Evolutionary conservation across 1,140 invertebrate genomes (phyloP).

Genomic region (Drosophila sucinea): DNA sequence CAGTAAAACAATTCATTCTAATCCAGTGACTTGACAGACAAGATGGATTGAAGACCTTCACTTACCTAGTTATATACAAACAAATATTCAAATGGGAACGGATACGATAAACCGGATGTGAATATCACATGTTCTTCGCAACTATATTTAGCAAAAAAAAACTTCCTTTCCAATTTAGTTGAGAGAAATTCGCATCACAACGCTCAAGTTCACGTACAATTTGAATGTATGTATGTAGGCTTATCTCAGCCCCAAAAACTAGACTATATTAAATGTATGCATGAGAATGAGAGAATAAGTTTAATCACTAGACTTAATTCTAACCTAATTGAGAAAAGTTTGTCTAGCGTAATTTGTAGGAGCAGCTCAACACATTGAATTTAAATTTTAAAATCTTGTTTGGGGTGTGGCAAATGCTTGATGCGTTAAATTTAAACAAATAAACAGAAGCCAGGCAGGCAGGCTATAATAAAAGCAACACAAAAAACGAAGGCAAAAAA

Average conservation of each 20-base stretch:
- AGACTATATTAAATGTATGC: background rate
- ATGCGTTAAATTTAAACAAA: constrained; percentile 79
- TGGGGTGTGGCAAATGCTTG: constrained; percentile 32
- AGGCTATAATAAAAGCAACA: constrained; percentile 64
- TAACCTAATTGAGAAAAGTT: constrained; percentile 12
- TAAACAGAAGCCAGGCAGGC: constrained; percentile 65
- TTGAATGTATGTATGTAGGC: background rate
- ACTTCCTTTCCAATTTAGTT: background rate
- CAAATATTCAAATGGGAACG: too few species aligned
- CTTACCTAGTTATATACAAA: too few species aligned
- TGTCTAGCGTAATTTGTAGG: constrained; percentile 3
- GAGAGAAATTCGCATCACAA: background rate
- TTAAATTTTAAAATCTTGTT: constrained; percentile 6
- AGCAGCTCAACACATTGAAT: constrained; percentile 9
- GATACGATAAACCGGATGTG: too few species aligned
- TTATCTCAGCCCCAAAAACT: background rate
- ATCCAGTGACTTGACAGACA: too few species aligned
- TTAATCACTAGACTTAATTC: constrained; percentile 10
- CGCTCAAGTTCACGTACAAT: background rate
- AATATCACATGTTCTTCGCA: too few species aligned
- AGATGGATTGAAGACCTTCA: too few species aligned
- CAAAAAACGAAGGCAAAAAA: constrained; percentile 17
- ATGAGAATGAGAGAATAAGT: constrained; percentile 3
- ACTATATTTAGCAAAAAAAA: background rate
- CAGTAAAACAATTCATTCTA: too few species aligned